Conservation (phyloP, 2,797 vertebrate species). For the Halcyon smyrnensis region DNA sequence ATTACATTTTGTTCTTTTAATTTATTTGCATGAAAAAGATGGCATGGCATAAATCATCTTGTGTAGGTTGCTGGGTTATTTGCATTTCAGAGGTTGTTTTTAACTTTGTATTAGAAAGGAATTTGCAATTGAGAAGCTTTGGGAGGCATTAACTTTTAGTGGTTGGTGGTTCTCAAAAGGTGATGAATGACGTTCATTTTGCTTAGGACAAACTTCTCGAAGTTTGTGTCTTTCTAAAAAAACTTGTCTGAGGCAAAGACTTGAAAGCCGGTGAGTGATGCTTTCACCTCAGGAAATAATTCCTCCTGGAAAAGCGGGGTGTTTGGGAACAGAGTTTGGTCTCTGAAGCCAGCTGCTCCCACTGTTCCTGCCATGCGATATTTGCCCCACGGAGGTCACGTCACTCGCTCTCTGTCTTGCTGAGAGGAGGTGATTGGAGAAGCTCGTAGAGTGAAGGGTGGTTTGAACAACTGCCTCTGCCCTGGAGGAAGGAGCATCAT, state of each 20-base stretch:
- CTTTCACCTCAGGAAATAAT: background rate
- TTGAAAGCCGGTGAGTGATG: accelerated
- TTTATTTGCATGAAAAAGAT: constrained; percentile 57
- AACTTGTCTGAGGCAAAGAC: background rate
- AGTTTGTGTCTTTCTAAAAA: background rate
- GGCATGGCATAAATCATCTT: constrained; percentile 55
- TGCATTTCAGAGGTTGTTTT: constrained; percentile 69
- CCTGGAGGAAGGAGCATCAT: background rate
- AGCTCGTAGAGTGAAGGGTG: accelerated
- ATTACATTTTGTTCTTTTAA: constrained; percentile 62
- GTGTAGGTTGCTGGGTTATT: constrained; percentile 38
- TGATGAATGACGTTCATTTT: background rate
- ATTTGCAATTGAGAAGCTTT: constrained; percentile 22
- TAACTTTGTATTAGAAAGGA: constrained; percentile 57
- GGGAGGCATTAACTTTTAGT: constrained; percentile 29
- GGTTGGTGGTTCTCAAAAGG: background rate
- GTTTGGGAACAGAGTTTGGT: background rate
- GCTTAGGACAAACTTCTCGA: background rate
- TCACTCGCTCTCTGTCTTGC: accelerated
- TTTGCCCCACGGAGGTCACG: accelerated
- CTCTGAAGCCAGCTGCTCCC: background rate
- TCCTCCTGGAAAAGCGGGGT: background rate
- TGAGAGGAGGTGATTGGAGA: accelerated
- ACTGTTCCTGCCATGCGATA: accelerated
- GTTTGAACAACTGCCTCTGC: background rate